phyloP scores from a whole-genome alignment of 2,797 vertebrate genomes.

The Poecilia velifera region DNA sequence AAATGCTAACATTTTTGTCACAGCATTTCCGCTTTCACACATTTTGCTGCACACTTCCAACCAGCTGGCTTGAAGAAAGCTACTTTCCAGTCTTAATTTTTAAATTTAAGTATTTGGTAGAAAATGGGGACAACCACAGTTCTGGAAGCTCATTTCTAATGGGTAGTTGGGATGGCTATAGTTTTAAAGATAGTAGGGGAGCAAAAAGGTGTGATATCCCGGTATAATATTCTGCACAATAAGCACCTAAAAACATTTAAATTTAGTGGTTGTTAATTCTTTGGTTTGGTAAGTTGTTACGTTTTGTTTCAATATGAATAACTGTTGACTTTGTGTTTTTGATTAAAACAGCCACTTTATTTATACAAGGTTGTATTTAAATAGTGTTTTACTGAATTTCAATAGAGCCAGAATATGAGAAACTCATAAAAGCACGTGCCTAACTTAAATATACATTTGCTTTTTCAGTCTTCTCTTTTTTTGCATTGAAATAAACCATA shows the following conservation, averaged over 20 bases:
- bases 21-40: neutral
- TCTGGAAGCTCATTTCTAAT: neutral
- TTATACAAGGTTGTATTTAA: neutral
- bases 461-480: constrained; percentile 14
- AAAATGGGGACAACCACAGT: neutral
- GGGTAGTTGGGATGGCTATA: neutral
- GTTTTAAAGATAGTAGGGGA: neutral
- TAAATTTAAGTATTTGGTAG: neutral
- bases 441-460: neutral
- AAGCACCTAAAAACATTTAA: neutral
- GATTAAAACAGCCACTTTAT: neutral
- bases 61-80: neutral
- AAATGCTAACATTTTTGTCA: neutral
- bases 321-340: neutral
- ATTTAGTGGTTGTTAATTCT: neutral
- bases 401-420: neutral
- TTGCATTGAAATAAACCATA: neutral
- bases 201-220: neutral
- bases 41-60: neutral
- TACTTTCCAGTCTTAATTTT: neutral
- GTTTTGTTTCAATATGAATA: neutral
- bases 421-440: neutral
- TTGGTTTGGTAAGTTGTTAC: no score
- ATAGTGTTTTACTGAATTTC: neutral
- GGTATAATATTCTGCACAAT: neutral